phyloP scores from a whole-genome alignment of 1,140 invertebrate species.

The Lycorma delicatula region DNA sequence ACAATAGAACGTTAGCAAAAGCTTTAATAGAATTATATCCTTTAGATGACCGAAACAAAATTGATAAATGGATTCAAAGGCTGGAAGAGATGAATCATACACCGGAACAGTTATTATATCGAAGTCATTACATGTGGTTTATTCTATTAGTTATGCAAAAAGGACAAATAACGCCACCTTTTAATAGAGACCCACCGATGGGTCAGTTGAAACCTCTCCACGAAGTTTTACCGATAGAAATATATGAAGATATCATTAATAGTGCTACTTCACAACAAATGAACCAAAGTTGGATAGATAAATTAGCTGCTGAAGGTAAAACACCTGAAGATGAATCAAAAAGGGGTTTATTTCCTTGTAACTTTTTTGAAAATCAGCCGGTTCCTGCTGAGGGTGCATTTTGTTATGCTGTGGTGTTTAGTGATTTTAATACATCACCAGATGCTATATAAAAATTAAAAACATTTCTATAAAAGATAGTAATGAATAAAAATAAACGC shows the following conservation, averaged over 20 bases:
- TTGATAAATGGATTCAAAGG: conserved; percentile 25
- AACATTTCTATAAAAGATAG: too few relatives aligned
- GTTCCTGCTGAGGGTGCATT: not conserved
- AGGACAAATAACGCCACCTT: not conserved
- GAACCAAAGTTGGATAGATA: not conserved
- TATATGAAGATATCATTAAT: not conserved
- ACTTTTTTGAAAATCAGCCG: not conserved
- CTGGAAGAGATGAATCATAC: conserved; percentile 38
- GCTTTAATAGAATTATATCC: not conserved
- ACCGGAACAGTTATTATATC: not conserved
- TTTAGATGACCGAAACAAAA: not conserved
- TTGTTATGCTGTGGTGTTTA: not conserved
- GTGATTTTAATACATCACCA: not conserved
- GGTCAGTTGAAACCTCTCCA: not conserved
- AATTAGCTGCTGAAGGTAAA: not conserved
- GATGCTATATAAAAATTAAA: too few relatives aligned
- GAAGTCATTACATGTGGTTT: not conserved
- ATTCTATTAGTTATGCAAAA: not conserved
- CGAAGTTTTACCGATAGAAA: not conserved
- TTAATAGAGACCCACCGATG: not conserved
- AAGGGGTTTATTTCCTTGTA: not conserved
- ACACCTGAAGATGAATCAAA: not conserved
- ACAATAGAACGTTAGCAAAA: not conserved
- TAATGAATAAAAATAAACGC: too few relatives aligned
- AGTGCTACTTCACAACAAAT: not conserved